phyloP scores from a whole-genome alignment of 2,888 invertebrate species.

The Perithous albicinctus region DNA sequence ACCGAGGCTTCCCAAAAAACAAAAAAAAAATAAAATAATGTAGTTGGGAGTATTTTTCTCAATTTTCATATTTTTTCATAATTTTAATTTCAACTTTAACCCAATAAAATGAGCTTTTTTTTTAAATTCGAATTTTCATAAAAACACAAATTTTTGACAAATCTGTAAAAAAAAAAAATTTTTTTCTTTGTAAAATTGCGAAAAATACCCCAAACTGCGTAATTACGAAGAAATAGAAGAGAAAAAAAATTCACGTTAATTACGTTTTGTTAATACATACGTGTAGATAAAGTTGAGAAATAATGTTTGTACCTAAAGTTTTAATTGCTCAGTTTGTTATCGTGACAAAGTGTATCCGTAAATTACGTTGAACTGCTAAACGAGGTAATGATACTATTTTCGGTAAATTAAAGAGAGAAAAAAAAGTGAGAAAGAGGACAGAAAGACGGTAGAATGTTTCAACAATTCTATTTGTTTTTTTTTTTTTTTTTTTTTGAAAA shows the following conservation, averaged over 20 bases:
- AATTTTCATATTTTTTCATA: background rate
- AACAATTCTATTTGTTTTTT: no score
- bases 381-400: slow-evolving; percentile 30
- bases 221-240: slow-evolving; percentile 12
- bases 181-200: background rate
- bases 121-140: background rate
- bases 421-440: background rate
- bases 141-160: background rate
- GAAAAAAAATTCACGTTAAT: slow-evolving; percentile 18
- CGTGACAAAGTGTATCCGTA: slow-evolving; percentile 34
- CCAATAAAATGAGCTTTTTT: background rate
- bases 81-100: background rate
- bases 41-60: background rate
- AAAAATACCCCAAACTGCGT: background rate
- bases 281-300: slow-evolving; percentile 46
- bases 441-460: slow-evolving; percentile 2
- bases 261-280: slow-evolving; percentile 38
- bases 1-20: slow-evolving; percentile 26
- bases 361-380: slow-evolving; percentile 28
- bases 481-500: background rate
- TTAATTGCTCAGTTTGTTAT: slow-evolving; percentile 44
- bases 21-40: background rate
- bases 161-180: no score
- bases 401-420: slow-evolving; percentile 28
- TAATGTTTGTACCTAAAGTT: slow-evolving; percentile 47